A percentile compares a stretch with the other conserved stretches of the same genome.
phyloP scores from a whole-genome alignment of 1,140 invertebrate species.

The Ctenoplectra terminalis region DNA sequence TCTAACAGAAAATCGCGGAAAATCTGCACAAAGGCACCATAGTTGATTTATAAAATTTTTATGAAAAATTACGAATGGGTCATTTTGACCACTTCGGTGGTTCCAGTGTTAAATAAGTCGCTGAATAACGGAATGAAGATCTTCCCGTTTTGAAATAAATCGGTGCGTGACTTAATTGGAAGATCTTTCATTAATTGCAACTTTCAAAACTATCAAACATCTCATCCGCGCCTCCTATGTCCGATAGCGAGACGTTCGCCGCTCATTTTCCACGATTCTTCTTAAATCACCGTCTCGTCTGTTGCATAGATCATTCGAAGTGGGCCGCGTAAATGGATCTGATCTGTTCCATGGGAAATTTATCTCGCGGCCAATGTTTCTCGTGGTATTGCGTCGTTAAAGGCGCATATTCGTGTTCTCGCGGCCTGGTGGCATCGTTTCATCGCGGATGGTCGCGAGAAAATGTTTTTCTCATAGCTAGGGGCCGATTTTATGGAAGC shows the following conservation, averaged over 20 bases:
- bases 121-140: too few relatives aligned
- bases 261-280: neutral
- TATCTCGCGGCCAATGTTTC: conserved; percentile 28
- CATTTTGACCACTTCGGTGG: too few relatives aligned
- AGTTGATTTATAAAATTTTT: too few relatives aligned
- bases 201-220: neutral
- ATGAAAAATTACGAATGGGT: too few relatives aligned
- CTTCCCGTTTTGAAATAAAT: too few relatives aligned
- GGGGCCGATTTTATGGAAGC: conserved; percentile 47
- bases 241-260: neutral
- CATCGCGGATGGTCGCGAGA: conserved; percentile 17
- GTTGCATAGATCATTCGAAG: conserved; percentile 11
- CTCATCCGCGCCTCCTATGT: too few relatives aligned
- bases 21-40: too few relatives aligned
- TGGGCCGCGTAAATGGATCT: neutral
- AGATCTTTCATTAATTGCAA: too few relatives aligned
- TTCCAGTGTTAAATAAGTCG: too few relatives aligned
- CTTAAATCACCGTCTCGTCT: conserved; percentile 19
- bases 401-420: conserved; percentile 44
- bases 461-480: conserved; percentile 59
- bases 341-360: conserved; percentile 12
- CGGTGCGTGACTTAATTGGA: too few relatives aligned
- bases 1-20: too few relatives aligned
- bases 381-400: conserved; percentile 40
- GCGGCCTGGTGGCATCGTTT: conserved; percentile 24